Conservation (phyloP, 2,888 invertebrate species). For the Sturmia bella region DNA sequence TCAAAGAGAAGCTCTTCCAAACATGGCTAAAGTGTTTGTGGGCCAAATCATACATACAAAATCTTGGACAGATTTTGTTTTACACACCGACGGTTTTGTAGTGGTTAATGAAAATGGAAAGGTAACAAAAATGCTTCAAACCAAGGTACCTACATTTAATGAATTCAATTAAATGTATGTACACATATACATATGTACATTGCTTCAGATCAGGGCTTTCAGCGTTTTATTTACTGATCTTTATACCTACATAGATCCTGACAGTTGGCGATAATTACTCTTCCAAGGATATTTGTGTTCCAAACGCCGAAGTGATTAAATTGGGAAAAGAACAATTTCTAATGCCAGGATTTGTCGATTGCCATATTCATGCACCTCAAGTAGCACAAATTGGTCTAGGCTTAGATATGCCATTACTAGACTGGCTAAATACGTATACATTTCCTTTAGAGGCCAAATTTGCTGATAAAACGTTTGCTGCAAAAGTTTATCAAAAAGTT, state of each 20-base stretch:
- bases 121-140: constrained; percentile 78
- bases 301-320: constrained; percentile 68
- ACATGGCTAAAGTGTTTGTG: constrained; percentile 77
- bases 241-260: constrained; percentile 82
- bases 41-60: constrained; percentile 82
- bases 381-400: constrained; percentile 93
- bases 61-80: constrained; percentile 80
- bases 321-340: constrained; percentile 85
- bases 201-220: too few species aligned
- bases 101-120: constrained; percentile 83
- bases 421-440: constrained; percentile 93
- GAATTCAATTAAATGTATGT: neutral
- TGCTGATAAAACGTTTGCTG: constrained; percentile 86
- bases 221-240: too few species aligned
- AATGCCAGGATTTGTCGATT: constrained; percentile 94
- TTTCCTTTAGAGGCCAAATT: constrained; percentile 91
- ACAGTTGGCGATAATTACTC: constrained; percentile 79
- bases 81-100: constrained; percentile 83
- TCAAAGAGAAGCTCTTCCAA: constrained; percentile 3
- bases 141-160: neutral
- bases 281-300: constrained; percentile 20
- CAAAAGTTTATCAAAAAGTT: constrained; percentile 87
- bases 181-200: neutral
- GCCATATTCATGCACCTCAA: constrained; percentile 95
- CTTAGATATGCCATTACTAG: constrained; percentile 89